These are phyloP conservation scores for Epizoanthus rinbou DNA, from an alignment of 92 coral and sea anemone genomes.

Conservation along the genomic window DNA sequence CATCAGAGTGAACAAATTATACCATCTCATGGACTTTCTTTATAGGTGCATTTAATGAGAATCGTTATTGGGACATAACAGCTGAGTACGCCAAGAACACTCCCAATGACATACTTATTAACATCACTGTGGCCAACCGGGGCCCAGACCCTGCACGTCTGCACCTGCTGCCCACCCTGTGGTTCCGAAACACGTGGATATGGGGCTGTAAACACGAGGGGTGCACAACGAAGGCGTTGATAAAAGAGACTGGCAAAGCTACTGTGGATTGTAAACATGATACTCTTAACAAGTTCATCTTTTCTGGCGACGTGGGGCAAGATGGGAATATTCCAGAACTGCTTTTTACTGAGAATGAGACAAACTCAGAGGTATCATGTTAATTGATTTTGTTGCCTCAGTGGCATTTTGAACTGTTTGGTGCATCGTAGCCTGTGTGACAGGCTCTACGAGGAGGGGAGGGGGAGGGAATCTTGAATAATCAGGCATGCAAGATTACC, in stretches of 20 bases:
- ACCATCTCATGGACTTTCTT: neutral
- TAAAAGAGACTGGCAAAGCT: slow-evolving; percentile 61
- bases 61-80: slow-evolving; percentile 89
- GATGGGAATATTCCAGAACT: slow-evolving; percentile 68
- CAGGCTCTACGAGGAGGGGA: no score
- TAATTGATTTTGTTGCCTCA: neutral
- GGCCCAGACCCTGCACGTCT: slow-evolving; percentile 88
- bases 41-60: slow-evolving; percentile 81
- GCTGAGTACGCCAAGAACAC: slow-evolving; percentile 97
- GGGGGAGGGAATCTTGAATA: no score
- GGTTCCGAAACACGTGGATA: slow-evolving; percentile 98
- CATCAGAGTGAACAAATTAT: no score
- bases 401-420: neutral
- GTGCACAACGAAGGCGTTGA: slow-evolving; percentile 84
- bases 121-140: slow-evolving; percentile 86
- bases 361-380: slow-evolving; percentile 73
- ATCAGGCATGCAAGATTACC: no score
- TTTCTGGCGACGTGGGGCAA: slow-evolving; percentile 82
- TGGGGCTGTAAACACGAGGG: slow-evolving; percentile 99
- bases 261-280: slow-evolving; percentile 87
- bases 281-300: slow-evolving; percentile 78
- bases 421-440: no score
- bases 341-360: slow-evolving; percentile 96
- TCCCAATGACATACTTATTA: slow-evolving; percentile 88
- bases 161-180: slow-evolving; percentile 91